Percentiles rank a stretch among this genome's conserved stretches.
Conservation (phyloP, 1,140 invertebrate genomes). For the Temnothorax longispinosus region DNA sequence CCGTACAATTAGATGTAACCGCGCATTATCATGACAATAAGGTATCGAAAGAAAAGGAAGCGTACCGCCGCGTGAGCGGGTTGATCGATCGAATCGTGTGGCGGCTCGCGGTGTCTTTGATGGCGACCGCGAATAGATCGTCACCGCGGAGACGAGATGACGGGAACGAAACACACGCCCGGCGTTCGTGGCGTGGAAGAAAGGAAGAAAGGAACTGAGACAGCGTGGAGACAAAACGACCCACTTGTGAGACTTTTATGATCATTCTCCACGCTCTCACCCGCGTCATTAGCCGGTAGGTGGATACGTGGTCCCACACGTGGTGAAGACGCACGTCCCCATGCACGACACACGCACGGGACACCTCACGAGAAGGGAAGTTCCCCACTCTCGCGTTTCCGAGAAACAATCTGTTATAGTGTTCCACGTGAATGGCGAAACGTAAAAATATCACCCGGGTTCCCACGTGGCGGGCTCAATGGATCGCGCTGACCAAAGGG, state of each 20-base stretch:
- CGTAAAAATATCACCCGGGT: conserved; percentile 83
- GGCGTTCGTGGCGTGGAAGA: conserved; percentile 1
- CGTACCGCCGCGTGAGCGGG: conserved; percentile 19
- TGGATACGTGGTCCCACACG: conserved; percentile 73
- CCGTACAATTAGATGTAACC: conserved; percentile 63
- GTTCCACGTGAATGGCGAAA: conserved; percentile 85
- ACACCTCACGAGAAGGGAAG: background rate
- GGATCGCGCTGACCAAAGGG: conserved; percentile 72
- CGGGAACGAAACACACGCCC: conserved; percentile 34
- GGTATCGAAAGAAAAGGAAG: conserved; percentile 38
- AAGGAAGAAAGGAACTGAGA: conserved; percentile 68
- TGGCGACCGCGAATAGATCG: conserved; percentile 66
- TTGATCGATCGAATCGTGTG: conserved; percentile 63
- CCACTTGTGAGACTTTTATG: conserved; percentile 81
- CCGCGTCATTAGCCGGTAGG: conserved; percentile 68
- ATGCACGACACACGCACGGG: background rate
- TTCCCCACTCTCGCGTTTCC: conserved; percentile 72
- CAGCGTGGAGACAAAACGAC: conserved; percentile 82
- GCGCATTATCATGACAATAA: conserved; percentile 70
- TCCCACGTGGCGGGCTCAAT: conserved; percentile 83
- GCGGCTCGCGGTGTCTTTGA: conserved; percentile 64
- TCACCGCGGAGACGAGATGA: conserved; percentile 48
- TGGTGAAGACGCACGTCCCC: conserved; percentile 56
- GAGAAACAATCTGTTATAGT: conserved; percentile 85
- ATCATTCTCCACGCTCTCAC: conserved; percentile 82